A percentile compares a stretch with the other conserved stretches of the same genome.
These are phyloP conservation scores for Orthosia incerta DNA, from an alignment of 2,888 invertebrate genomes.

Conservation along the genomic window DNA sequence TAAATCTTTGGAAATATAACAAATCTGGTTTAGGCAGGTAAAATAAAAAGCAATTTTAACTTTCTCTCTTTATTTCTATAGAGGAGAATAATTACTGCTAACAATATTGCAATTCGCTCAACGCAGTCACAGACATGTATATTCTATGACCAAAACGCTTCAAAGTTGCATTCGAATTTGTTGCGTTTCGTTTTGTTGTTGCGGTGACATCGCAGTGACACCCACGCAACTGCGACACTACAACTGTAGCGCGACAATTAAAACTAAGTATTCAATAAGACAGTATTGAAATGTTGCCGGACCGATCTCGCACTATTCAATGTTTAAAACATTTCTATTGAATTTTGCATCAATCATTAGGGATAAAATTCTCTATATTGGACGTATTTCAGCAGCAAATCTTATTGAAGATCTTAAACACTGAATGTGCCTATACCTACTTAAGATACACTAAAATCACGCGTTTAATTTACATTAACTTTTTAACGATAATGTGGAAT, in stretches of 20 bases:
- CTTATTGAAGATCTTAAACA: conserved; percentile 18
- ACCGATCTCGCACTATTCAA: conserved; percentile 7
- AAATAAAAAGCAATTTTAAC: conserved; percentile 48
- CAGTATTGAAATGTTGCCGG: conserved; percentile 6
- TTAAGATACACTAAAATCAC: conserved; percentile 12
- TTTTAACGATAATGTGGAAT: conserved; percentile 14
- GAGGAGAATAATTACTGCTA: conserved; percentile 51
- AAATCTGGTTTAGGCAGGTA: neutral
- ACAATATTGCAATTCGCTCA: conserved; percentile 49
- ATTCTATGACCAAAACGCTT: conserved; percentile 19
- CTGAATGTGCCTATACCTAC: conserved; percentile 17
- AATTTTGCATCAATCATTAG: conserved; percentile 6
- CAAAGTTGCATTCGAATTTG: conserved; percentile 31
- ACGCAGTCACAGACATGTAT: conserved; percentile 29
- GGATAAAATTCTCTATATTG: conserved; percentile 18
- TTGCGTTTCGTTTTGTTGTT: conserved; percentile 21
- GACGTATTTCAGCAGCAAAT: conserved; percentile 42
- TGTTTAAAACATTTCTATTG: conserved; percentile 12
- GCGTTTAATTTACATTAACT: neutral
- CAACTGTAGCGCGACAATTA: conserved; percentile 3
- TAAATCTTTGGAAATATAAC: neutral
- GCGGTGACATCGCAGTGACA: neutral
- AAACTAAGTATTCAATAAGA: conserved; percentile 1
- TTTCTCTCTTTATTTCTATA: conserved; percentile 60
- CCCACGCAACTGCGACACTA: neutral